Evolutionary conservation across 2,797 vertebrate species (phyloP).

Genomic region (Ammospiza maritima): DNA sequence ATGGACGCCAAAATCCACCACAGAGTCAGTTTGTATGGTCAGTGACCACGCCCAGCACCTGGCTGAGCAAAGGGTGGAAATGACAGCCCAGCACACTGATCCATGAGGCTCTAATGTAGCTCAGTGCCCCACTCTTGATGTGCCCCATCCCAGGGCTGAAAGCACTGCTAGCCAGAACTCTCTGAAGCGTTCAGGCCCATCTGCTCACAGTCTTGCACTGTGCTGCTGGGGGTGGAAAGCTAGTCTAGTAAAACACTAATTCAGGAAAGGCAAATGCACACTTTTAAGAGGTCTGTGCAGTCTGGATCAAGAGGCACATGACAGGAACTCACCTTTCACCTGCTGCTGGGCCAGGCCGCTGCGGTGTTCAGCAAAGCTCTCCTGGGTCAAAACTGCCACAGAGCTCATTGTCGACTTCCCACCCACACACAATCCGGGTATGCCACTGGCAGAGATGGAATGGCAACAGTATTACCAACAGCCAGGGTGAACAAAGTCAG

Average conservation of each 20-base stretch:
- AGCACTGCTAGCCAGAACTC: not conserved
- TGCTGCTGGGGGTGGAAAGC: not conserved
- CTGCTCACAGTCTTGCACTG: not conserved
- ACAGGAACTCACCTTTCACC: constrained; percentile 79
- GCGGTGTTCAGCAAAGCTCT: constrained; percentile 99
- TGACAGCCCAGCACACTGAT: not conserved
- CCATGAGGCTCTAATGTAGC: not conserved
- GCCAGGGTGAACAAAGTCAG: not conserved
- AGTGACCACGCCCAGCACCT: not conserved
- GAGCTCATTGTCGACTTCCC: constrained; percentile 98
- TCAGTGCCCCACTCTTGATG: not conserved
- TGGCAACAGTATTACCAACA: not conserved
- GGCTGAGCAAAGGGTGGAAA: not conserved
- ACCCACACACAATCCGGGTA: constrained; percentile 94
- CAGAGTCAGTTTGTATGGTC: not conserved
- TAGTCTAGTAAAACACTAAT: not conserved
- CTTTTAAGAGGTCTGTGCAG: not conserved
- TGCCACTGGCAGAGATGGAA: constrained; percentile 82
- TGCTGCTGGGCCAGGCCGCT: constrained; percentile 94
- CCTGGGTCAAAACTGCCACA: constrained; percentile 99
- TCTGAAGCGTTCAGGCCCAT: not conserved
- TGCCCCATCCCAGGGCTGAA: not conserved
- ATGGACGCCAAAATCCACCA: not conserved
- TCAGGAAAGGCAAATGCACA: not conserved
- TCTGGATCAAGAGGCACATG: not conserved